Percentiles rank a stretch among this genome's conserved stretches.
Evolutionary conservation across 2,113 vertebrate species (phyloP).

Genomic region (Ibidorhyncha struthersii): DNA sequence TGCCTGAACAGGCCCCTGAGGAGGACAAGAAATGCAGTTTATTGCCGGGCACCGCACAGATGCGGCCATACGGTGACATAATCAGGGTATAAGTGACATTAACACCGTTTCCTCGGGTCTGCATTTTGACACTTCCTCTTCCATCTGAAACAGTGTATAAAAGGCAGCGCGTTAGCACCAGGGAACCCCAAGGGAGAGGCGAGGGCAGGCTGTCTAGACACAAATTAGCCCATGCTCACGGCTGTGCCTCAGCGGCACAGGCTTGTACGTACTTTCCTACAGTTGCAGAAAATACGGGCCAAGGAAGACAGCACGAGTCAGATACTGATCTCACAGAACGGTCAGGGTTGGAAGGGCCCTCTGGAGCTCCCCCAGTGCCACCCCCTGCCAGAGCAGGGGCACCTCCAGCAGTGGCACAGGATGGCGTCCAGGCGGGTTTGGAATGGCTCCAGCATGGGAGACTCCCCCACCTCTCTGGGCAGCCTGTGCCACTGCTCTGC

Average conservation of each 20-base stretch:
- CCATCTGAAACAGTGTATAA: neutral
- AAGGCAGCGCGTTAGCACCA: neutral
- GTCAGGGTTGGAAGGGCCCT: no score
- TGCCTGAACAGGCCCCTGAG: neutral
- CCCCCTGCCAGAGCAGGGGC: no score
- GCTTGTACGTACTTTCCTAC: rapidly evolving
- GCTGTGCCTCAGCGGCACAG: neutral
- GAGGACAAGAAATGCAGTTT: neutral
- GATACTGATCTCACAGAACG: neutral
- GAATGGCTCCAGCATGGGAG: no score
- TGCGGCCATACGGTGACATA: neutral
- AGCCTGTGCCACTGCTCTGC: no score
- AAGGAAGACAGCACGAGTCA: neutral
- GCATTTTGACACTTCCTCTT: neutral
- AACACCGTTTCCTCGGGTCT: neutral
- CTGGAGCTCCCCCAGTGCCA: no score
- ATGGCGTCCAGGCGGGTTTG: no score
- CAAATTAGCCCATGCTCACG: neutral
- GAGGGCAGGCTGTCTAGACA: neutral
- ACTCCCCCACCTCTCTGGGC: no score
- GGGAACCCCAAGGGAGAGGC: neutral
- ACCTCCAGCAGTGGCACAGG: no score
- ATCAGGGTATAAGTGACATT: neutral
- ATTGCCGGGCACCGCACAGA: neutral
- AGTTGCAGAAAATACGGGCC: rapidly evolving